Evolutionary conservation across 2,888 invertebrate species (phyloP).

Genomic region (Athalia circularis): DNA sequence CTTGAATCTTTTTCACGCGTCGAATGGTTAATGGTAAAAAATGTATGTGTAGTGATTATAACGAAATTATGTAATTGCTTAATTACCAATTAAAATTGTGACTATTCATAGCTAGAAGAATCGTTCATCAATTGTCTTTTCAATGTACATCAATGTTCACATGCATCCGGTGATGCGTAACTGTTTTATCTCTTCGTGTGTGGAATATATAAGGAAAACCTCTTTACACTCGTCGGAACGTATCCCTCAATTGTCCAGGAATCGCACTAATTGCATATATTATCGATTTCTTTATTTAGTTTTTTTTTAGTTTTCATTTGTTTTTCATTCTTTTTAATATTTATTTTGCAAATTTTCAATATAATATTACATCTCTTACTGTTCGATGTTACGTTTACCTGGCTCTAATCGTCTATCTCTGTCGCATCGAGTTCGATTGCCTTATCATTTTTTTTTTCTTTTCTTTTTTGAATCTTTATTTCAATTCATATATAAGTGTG

Average conservation of each 20-base stretch:
- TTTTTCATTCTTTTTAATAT: constrained; percentile 58
- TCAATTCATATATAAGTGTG: constrained; percentile 16
- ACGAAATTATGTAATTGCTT: too few relatives aligned
- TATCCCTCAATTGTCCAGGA: constrained; percentile 54
- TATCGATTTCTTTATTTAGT: constrained; percentile 50
- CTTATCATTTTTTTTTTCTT: constrained; percentile 15
- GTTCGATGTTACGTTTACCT: constrained; percentile 69
- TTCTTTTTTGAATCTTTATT: neutral
- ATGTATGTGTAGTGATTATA: too few relatives aligned
- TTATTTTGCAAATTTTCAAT: constrained; percentile 67
- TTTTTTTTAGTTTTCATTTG: too few relatives aligned
- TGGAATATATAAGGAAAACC: neutral
- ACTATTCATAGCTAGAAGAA: too few relatives aligned
- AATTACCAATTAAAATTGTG: too few relatives aligned
- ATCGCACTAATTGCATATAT: constrained; percentile 63
- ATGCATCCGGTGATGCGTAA: too few relatives aligned
- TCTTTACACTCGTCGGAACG: neutral
- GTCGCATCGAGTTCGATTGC: constrained; percentile 31
- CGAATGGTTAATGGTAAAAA: too few relatives aligned
- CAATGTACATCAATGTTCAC: neutral
- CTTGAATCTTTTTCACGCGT: too few relatives aligned
- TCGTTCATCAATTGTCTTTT: neutral
- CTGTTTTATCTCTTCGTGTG: neutral
- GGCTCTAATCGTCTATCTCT: constrained; percentile 59
- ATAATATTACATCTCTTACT: constrained; percentile 63